Conservation (phyloP, 2,113 vertebrate species). For the Microtus montanus region DNA sequence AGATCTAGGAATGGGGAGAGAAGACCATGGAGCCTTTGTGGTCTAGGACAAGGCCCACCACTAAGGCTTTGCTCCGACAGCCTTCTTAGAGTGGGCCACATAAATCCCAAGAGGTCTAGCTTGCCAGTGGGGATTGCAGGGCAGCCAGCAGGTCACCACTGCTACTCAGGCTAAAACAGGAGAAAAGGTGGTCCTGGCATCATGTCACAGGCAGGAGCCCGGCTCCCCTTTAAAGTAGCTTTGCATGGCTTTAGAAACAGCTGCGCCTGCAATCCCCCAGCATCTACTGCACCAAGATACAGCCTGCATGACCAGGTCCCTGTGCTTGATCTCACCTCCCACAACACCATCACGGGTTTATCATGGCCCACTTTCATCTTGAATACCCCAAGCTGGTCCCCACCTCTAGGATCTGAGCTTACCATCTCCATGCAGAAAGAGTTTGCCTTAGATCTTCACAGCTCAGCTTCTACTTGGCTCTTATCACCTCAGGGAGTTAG, state of each 20-base stretch:
- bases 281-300: neutral
- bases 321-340: neutral
- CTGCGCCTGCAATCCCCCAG: neutral
- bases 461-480: neutral
- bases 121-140: neutral
- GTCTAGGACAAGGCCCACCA: neutral
- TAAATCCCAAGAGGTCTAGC: neutral
- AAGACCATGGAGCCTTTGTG: neutral
- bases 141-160: neutral
- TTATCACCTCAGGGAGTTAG: neutral
- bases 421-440: neutral
- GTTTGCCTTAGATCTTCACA: constrained; percentile 1
- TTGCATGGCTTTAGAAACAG: neutral
- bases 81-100: neutral
- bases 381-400: neutral
- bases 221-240: neutral
- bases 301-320: neutral
- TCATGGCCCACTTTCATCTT: neutral
- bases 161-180: neutral
- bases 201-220: neutral
- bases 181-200: neutral
- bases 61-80: neutral
- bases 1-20: neutral
- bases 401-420: neutral
- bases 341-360: neutral